These are phyloP conservation scores for Chironomus tepperi DNA, from an alignment of 1,140 invertebrate species.

Conservation along the genomic window DNA sequence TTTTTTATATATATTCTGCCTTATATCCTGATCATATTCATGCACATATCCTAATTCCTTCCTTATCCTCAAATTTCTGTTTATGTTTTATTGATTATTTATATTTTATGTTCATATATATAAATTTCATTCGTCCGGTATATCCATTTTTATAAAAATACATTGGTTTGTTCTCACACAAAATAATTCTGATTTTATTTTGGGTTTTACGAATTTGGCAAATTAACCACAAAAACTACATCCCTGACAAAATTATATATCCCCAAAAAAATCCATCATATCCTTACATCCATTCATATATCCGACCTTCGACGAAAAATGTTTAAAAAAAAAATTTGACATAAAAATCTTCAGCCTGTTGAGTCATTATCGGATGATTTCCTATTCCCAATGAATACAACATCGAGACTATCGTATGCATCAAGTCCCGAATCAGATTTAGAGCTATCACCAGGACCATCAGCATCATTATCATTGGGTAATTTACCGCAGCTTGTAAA, in stretches of 20 bases:
- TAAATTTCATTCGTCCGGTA: not conserved
- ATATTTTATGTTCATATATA: constrained; percentile 9
- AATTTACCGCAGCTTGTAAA: constrained; percentile 60
- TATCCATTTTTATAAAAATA: not conserved
- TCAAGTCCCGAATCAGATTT: constrained; percentile 92
- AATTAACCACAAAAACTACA: constrained; percentile 15
- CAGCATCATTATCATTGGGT: constrained; percentile 47
- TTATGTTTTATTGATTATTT: not conserved
- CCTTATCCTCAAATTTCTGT: constrained; percentile 3
- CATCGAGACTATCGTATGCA: constrained; percentile 83
- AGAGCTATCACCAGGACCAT: constrained; percentile 70
- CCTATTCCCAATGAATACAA: constrained; percentile 90
- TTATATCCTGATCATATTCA: not conserved
- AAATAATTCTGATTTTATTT: constrained; percentile 18
- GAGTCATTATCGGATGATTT: constrained; percentile 89
- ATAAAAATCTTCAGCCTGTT: constrained; percentile 50
- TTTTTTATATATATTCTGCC: too few relatives aligned
- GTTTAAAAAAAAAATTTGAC: too few relatives aligned
- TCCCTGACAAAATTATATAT: not conserved
- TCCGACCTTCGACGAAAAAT: not conserved
- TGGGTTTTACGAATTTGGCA: constrained; percentile 3
- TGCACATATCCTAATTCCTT: not conserved
- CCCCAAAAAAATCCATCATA: not conserved
- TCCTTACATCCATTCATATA: not conserved
- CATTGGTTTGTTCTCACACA: not conserved